A percentile compares a stretch with the other conserved stretches of the same genome.
Evolutionary conservation across 2,797 vertebrate genomes (phyloP).

Genomic region (Catamblyrhynchus diadema): DNA sequence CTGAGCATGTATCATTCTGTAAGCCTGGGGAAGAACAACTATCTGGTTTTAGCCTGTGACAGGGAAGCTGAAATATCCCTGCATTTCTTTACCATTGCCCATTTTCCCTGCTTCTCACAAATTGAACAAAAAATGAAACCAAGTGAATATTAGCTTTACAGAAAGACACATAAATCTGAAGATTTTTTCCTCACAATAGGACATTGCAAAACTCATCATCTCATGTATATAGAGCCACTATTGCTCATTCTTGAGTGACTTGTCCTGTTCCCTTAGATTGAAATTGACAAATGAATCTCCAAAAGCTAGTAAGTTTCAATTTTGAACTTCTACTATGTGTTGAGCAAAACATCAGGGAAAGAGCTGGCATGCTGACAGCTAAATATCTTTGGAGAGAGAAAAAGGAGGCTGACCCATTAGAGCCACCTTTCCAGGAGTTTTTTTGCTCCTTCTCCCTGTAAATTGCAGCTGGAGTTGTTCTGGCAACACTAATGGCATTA

Average conservation of each 20-base stretch:
- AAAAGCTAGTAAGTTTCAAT: neutral
- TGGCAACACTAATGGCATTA: neutral
- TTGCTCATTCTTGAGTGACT: neutral
- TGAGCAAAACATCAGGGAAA: neutral
- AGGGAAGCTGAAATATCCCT: neutral
- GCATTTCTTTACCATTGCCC: neutral
- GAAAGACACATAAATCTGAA: neutral
- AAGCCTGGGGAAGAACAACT: neutral
- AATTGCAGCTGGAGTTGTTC: neutral
- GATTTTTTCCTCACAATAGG: neutral
- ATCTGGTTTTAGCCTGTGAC: neutral
- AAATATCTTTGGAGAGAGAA: neutral
- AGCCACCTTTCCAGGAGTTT: neutral
- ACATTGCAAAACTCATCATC: neutral
- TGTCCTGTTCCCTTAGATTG: neutral
- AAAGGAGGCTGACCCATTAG: neutral
- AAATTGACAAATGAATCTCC: conserved; percentile 1
- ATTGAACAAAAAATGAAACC: neutral
- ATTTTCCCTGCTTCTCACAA: neutral
- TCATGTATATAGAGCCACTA: neutral
- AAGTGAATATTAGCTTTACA: neutral
- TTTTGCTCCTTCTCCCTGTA: neutral
- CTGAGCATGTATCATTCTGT: neutral
- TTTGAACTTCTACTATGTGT: neutral
- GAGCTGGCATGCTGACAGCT: neutral